Evolutionary conservation across 2,888 invertebrate species (phyloP).

Genomic region (Galerucella calmariensis): DNA sequence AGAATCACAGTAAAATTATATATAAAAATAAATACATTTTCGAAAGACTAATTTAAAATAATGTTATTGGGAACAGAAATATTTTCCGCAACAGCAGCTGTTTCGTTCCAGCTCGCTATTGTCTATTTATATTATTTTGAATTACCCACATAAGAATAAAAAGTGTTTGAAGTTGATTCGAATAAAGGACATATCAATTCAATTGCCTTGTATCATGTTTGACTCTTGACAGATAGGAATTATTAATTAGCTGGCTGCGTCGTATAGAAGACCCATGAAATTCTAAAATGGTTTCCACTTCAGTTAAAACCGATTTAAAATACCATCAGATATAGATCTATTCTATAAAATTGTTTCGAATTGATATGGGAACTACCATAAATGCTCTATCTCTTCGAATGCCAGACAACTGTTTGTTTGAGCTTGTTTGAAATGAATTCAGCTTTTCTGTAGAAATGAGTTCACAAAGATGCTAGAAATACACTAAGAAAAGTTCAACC

Average conservation of each 20-base stretch:
- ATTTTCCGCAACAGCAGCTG: not conserved
- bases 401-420: constrained; percentile 25
- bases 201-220: constrained; percentile 21
- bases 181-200: constrained; percentile 23
- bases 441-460: not conserved
- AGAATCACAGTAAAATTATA: no score
- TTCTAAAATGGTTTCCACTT: constrained; percentile 18
- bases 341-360: constrained; percentile 20
- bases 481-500: not conserved
- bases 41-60: not conserved
- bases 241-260: constrained; percentile 25
- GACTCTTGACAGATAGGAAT: constrained; percentile 27
- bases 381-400: constrained; percentile 15
- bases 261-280: constrained; percentile 24
- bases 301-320: constrained; percentile 25
- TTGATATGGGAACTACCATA: constrained; percentile 30
- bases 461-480: not conserved
- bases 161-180: constrained; percentile 6
- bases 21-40: not conserved
- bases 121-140: not conserved
- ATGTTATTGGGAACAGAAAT: not conserved
- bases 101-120: not conserved
- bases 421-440: not conserved
- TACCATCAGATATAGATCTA: constrained; percentile 29
- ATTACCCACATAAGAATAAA: not conserved